A percentile compares a stretch with the other conserved stretches of the same genome.
phyloP scores from a whole-genome alignment of 1,140 invertebrate species.

The fruit fly (Drosophila melanogaster) region DNA sequence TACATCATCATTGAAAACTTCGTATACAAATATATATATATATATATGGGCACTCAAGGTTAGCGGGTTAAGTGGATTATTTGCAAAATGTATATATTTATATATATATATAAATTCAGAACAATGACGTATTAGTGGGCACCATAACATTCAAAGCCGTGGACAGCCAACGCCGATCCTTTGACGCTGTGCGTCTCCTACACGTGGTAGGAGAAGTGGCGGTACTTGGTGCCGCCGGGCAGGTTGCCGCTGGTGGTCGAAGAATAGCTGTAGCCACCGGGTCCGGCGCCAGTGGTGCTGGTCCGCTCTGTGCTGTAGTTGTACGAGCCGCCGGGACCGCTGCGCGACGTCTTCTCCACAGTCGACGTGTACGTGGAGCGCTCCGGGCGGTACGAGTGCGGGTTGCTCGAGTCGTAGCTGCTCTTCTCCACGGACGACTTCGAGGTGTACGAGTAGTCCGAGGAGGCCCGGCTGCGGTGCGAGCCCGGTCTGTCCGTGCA shows the following conservation, averaged over 20 bases:
- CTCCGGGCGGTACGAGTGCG: conserved; percentile 86
- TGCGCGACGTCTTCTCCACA: conserved; percentile 88
- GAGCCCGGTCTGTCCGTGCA: conserved; percentile 90
- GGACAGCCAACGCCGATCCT: conserved; percentile 8
- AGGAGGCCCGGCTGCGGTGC: conserved; percentile 85
- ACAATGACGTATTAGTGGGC: conserved; percentile 45
- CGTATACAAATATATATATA: conserved; percentile 24
- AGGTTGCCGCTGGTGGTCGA: conserved; percentile 90
- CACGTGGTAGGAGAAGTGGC: conserved; percentile 93
- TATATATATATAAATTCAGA: conserved; percentile 28
- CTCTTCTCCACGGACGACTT: conserved; percentile 86
- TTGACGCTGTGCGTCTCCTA: conserved; percentile 85
- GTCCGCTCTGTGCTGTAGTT: conserved; percentile 90
- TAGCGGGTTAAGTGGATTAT: conserved; percentile 50
- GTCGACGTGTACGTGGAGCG: conserved; percentile 88
- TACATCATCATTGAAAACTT: conserved; percentile 55
- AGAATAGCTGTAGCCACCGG: conserved; percentile 92
- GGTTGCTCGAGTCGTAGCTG: conserved; percentile 85
- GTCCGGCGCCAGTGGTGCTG: conserved; percentile 89
- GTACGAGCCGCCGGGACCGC: conserved; percentile 88
- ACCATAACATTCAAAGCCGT: conserved; percentile 38
- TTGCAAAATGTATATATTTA: conserved; percentile 16
- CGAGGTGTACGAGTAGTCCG: conserved; percentile 93
- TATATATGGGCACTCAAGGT: conserved; percentile 53
- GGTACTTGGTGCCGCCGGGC: conserved; percentile 91